Percentiles rank a stretch among this genome's conserved stretches.
These are phyloP conservation scores for Andrena flavipes DNA, from an alignment of 2,888 invertebrate genomes.

Conservation along the genomic window DNA sequence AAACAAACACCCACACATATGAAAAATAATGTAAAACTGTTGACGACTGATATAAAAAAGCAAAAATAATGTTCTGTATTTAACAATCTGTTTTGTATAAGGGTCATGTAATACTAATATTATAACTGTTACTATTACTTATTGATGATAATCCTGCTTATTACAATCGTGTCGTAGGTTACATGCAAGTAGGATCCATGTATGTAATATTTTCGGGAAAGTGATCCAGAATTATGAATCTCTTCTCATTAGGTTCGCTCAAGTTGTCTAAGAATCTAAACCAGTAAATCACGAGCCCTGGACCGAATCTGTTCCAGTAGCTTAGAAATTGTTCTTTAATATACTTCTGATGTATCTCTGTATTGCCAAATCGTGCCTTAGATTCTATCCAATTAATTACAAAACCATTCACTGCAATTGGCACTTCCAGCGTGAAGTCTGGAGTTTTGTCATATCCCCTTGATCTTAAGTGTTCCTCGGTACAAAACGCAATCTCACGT, in stretches of 20 bases:
- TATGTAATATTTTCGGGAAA: constrained; percentile 85
- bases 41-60: too few species aligned
- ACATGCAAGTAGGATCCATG: constrained; percentile 5
- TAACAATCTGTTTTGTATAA: too few species aligned
- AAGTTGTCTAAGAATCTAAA: constrained; percentile 92
- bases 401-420: constrained; percentile 93
- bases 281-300: constrained; percentile 98
- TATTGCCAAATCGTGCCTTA: constrained; percentile 97
- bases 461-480: constrained; percentile 92
- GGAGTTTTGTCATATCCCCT: constrained; percentile 98
- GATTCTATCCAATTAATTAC: constrained; percentile 98
- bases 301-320: constrained; percentile 97
- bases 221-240: constrained; percentile 87
- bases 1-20: too few species aligned
- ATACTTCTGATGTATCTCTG: constrained; percentile 92
- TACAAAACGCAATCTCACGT: constrained; percentile 88
- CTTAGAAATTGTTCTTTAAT: constrained; percentile 93
- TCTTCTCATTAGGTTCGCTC: constrained; percentile 84
- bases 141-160: too few species aligned
- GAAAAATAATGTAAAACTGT: too few species aligned
- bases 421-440: constrained; percentile 95
- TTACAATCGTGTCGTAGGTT: background rate
- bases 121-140: too few species aligned
- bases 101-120: too few species aligned
- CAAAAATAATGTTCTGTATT: too few species aligned